Evolutionary conservation across 2,113 vertebrate genomes (phyloP).

Genomic region (Isurus oxyrinchus): DNA sequence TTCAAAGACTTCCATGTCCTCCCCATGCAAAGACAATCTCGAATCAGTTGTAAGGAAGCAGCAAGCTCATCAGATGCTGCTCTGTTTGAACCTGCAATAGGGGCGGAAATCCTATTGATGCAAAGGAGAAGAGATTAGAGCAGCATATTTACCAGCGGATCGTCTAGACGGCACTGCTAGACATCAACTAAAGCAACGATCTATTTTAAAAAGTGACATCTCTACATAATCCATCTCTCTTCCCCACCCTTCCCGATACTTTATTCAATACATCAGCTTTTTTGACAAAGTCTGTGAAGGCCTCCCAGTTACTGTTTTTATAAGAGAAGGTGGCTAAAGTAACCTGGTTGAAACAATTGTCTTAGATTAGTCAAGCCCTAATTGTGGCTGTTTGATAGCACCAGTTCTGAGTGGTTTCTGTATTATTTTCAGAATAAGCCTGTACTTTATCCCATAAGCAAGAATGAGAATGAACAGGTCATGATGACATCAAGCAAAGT

Average conservation of each 20-base stretch:
- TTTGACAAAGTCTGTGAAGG: constrained; percentile 1
- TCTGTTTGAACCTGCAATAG: background rate
- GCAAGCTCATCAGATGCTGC: background rate
- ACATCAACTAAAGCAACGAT: constrained; percentile 4
- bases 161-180: background rate
- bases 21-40: background rate
- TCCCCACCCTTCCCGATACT: background rate
- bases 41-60: background rate
- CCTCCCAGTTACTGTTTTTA: background rate
- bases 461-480: background rate
- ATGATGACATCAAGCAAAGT: background rate
- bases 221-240: constrained; percentile 19
- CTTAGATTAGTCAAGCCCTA: background rate
- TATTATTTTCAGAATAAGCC: background rate
- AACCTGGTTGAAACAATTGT: background rate
- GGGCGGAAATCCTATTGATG: background rate
- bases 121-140: background rate
- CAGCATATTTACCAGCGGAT: background rate
- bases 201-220: constrained; percentile 25
- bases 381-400: background rate
- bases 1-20: background rate
- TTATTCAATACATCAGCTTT: background rate
- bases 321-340: background rate
- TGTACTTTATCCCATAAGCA: background rate
- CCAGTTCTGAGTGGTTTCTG: background rate